A percentile compares a stretch with the other conserved stretches of the same genome.
Evolutionary conservation across 1,140 invertebrate genomes (phyloP).

Genomic region (Anadara kagoshimensis): DNA sequence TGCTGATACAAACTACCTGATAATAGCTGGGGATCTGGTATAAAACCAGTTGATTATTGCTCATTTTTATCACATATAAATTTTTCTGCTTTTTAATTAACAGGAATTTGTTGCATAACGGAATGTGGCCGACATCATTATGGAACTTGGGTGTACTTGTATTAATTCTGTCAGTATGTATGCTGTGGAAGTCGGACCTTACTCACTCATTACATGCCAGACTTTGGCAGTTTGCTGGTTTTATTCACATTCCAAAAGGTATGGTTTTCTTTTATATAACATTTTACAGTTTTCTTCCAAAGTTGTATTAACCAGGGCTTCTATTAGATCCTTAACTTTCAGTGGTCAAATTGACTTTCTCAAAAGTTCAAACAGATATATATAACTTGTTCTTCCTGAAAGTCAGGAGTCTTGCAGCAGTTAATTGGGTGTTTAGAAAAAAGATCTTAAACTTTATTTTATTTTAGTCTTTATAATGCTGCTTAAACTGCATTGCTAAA

Average conservation of each 20-base stretch:
- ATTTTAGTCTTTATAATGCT: too few species aligned
- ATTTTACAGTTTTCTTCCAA: background rate
- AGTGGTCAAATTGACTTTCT: too few species aligned
- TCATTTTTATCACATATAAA: conserved; percentile 38
- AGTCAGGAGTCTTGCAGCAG: too few species aligned
- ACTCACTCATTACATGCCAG: conserved; percentile 46
- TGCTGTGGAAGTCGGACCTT: conserved; percentile 60
- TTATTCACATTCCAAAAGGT: conserved; percentile 54
- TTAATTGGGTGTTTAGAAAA: too few species aligned
- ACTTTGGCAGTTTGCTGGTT: conserved; percentile 15
- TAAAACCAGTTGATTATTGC: background rate
- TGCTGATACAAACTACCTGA: too few species aligned
- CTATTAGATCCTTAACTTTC: too few species aligned
- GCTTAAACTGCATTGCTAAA: too few species aligned
- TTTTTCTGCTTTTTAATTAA: too few species aligned
- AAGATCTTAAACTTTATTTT: too few species aligned
- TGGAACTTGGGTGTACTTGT: conserved; percentile 73
- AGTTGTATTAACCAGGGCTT: background rate
- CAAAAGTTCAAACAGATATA: too few species aligned
- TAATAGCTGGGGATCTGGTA: background rate
- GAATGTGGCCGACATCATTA: conserved; percentile 75
- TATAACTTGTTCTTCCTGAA: too few species aligned
- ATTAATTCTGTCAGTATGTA: conserved; percentile 56
- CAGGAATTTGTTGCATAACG: conserved; percentile 75
- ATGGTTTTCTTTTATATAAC: background rate